Conservation (phyloP, 2,888 invertebrate genomes). For the Rhyacophila evoluta region DNA sequence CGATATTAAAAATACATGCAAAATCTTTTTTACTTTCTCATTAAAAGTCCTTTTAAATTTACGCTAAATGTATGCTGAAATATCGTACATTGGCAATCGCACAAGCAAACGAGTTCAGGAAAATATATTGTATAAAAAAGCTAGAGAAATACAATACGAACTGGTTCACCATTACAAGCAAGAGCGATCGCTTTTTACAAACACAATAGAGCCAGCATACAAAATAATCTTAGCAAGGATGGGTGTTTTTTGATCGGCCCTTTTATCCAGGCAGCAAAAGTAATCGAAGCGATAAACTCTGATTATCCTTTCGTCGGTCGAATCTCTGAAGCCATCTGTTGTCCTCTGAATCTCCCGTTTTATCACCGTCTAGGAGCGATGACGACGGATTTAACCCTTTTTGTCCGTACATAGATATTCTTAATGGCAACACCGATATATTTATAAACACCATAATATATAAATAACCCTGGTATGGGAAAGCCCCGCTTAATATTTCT, state of each 20-base stretch:
- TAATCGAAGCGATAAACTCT: conserved; percentile 24
- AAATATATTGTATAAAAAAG: too few relatives aligned
- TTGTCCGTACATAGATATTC: neutral
- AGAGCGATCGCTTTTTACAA: neutral
- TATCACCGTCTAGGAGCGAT: conserved; percentile 24
- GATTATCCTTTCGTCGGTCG: conserved; percentile 24
- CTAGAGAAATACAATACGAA: too few relatives aligned
- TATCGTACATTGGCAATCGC: too few relatives aligned
- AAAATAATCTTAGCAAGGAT: neutral
- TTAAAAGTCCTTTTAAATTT: too few relatives aligned
- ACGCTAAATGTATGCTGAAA: too few relatives aligned
- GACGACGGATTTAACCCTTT: conserved; percentile 12
- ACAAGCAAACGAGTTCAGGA: too few relatives aligned
- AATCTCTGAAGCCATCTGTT: conserved; percentile 22
- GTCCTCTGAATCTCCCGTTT: conserved; percentile 1
- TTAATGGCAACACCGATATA: neutral
- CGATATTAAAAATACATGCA: too few relatives aligned
- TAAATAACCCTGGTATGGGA: too few relatives aligned
- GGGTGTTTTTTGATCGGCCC: conserved; percentile 1
- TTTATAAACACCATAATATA: neutral
- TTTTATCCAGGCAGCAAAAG: conserved; percentile 22
- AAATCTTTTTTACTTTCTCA: too few relatives aligned
- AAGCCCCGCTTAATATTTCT: too few relatives aligned
- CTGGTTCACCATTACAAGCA: neutral
- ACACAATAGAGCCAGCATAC: neutral